Percentiles rank a stretch among this genome's conserved stretches.
Conservation (phyloP, 2,888 invertebrate genomes). For the Altica lythri region DNA sequence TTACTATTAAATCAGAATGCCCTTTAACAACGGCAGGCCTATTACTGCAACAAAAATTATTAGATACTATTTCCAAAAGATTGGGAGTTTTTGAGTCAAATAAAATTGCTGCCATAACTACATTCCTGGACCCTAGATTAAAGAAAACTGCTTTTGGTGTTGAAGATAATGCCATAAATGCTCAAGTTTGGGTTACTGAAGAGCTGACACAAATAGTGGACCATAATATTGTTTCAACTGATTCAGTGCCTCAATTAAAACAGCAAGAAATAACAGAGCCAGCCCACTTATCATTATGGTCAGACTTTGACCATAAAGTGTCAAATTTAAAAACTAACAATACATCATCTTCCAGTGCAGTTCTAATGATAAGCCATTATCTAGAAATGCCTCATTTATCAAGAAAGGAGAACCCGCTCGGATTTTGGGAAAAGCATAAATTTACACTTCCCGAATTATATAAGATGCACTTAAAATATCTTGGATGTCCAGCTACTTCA, state of each 20-base stretch:
- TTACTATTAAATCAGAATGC: slow-evolving; percentile 7
- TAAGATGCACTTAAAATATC: slow-evolving; percentile 33
- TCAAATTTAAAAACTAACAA: slow-evolving; percentile 15
- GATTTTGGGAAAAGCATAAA: slow-evolving; percentile 34
- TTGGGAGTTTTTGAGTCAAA: slow-evolving; percentile 33
- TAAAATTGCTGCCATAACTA: slow-evolving; percentile 36
- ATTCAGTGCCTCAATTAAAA: slow-evolving; percentile 1
- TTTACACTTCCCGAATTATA: slow-evolving; percentile 34
- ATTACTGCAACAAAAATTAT: slow-evolving; percentile 24
- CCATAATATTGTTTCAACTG: slow-evolving; percentile 3
- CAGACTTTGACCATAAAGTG: slow-evolving; percentile 28
- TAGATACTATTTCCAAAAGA: slow-evolving; percentile 25
- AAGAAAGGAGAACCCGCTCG: neutral
- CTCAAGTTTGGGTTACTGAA: slow-evolving; percentile 29
- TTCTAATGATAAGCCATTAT: slow-evolving; percentile 18
- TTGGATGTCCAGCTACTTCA: no score
- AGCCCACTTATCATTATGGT: slow-evolving; percentile 13
- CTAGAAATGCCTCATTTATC: slow-evolving; percentile 26
- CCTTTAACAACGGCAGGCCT: slow-evolving; percentile 25
- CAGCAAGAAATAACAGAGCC: neutral
- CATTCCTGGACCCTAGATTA: slow-evolving; percentile 40
- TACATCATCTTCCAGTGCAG: slow-evolving; percentile 21
- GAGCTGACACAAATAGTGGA: slow-evolving; percentile 20
- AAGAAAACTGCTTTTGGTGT: slow-evolving; percentile 38
- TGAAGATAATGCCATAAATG: slow-evolving; percentile 28